Conservation (phyloP, 2,888 invertebrate species). For the Coelinius sp. region DNA sequence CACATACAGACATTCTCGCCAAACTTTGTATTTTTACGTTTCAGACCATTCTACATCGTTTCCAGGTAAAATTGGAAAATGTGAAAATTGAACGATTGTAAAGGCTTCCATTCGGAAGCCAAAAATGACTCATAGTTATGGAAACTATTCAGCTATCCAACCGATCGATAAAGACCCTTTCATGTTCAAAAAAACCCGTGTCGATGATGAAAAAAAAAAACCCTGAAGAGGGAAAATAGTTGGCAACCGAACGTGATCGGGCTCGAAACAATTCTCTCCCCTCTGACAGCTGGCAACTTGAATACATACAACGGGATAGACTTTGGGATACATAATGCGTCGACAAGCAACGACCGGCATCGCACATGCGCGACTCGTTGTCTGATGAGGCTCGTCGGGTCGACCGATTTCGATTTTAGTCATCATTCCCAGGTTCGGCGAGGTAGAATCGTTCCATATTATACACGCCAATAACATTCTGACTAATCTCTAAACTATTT, state of each 20-base stretch:
- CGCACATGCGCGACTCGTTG: slow-evolving; percentile 66
- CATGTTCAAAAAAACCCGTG: not conserved
- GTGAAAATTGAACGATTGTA: no score
- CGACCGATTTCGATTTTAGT: slow-evolving; percentile 71
- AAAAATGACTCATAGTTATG: no score
- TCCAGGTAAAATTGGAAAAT: no score
- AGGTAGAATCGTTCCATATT: slow-evolving; percentile 63
- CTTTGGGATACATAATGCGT: slow-evolving; percentile 59
- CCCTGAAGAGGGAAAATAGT: not conserved
- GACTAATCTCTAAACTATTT: slow-evolving; percentile 18
- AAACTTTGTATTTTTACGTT: no score
- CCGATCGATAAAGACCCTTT: not conserved
- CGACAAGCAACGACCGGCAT: slow-evolving; percentile 62
- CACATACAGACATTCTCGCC: no score
- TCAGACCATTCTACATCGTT: no score
- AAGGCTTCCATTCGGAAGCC: no score
- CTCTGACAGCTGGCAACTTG: slow-evolving; percentile 41
- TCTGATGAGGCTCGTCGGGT: slow-evolving; percentile 57
- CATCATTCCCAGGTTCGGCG: slow-evolving; percentile 69
- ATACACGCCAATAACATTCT: slow-evolving; percentile 43
- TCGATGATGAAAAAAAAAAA: not conserved
- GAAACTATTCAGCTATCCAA: no score
- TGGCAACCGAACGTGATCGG: slow-evolving; percentile 58
- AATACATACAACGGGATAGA: slow-evolving; percentile 14
- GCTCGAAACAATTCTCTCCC: slow-evolving; percentile 47